A percentile compares a stretch with the other conserved stretches of the same genome.
These are phyloP conservation scores for Pterophyllum scalare DNA, from an alignment of 2,113 vertebrate genomes.

Conservation along the genomic window DNA sequence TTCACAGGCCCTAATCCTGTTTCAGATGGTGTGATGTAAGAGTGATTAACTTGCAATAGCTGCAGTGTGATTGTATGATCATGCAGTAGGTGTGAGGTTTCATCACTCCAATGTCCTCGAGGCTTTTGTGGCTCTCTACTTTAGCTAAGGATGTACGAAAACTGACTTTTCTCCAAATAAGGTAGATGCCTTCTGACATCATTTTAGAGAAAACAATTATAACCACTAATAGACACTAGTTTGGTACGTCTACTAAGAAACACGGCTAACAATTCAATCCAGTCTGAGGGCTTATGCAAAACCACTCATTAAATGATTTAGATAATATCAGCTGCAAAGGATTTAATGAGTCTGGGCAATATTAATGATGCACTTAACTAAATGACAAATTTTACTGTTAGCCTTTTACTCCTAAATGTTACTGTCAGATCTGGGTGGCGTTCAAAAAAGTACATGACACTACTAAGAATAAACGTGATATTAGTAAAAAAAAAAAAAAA, in stretches of 20 bases:
- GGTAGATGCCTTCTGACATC: background rate
- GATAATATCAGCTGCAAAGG: background rate
- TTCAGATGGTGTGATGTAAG: conserved; percentile 28
- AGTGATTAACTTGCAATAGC: conserved; percentile 35
- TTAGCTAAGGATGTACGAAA: conserved; percentile 22
- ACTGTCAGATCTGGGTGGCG: background rate
- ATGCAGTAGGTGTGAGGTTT: conserved; percentile 33
- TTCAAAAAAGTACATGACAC: background rate
- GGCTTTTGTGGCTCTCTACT: conserved; percentile 27
- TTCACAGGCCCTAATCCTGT: background rate
- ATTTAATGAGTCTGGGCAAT: background rate
- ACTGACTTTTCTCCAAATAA: background rate
- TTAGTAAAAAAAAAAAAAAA: background rate
- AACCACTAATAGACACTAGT: background rate
- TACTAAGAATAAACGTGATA: no score
- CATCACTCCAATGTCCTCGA: conserved; percentile 18
- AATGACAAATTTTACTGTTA: background rate
- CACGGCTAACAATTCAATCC: background rate
- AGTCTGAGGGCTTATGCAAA: background rate
- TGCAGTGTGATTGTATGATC: conserved; percentile 46
- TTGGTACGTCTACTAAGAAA: conserved; percentile 3
- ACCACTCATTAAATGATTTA: conserved; percentile 4
- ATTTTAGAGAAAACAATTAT: background rate
- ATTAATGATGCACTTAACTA: background rate
- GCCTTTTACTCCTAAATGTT: background rate